Evolutionary conservation across 2,888 invertebrate species (phyloP).

Genomic region (Cyclophora punctaria): DNA sequence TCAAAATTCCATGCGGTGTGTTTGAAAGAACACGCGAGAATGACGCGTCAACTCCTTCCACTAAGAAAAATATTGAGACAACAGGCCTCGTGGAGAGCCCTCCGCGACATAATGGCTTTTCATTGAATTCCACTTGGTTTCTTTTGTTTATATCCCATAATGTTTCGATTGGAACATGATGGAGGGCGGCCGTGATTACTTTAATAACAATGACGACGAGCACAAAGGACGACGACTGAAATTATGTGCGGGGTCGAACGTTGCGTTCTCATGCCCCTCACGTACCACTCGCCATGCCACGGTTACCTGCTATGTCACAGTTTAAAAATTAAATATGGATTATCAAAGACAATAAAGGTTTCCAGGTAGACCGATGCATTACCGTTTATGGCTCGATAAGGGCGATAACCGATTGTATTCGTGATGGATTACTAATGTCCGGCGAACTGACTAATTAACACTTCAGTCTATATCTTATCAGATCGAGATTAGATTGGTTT

Average conservation of each 20-base stretch:
- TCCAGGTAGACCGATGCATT: constrained; percentile 47
- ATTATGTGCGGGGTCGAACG: constrained; percentile 64
- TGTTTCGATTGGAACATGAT: constrained; percentile 71
- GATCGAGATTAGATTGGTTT: constrained; percentile 7
- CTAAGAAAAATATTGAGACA: constrained; percentile 75
- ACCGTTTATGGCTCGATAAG: constrained; percentile 44
- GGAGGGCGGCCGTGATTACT: constrained; percentile 71
- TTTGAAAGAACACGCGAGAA: constrained; percentile 60
- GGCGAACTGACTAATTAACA: constrained; percentile 24
- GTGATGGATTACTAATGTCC: constrained; percentile 24
- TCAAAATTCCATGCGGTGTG: constrained; percentile 68
- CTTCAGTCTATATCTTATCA: constrained; percentile 11
- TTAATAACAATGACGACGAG: constrained; percentile 69
- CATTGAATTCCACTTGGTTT: constrained; percentile 71
- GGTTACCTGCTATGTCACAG: constrained; percentile 55
- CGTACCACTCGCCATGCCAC: constrained; percentile 49
- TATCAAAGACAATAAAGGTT: constrained; percentile 65
- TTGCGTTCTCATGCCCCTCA: constrained; percentile 66
- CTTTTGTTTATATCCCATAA: constrained; percentile 75
- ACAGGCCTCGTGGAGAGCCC: constrained; percentile 57
- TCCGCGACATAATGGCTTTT: constrained; percentile 72
- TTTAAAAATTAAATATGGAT: constrained; percentile 36
- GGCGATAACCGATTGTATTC: constrained; percentile 32
- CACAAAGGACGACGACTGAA: constrained; percentile 67
- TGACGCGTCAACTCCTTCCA: constrained; percentile 68